Conservation (phyloP, 2,888 invertebrate species). For the Agriopis leucophaearia region DNA sequence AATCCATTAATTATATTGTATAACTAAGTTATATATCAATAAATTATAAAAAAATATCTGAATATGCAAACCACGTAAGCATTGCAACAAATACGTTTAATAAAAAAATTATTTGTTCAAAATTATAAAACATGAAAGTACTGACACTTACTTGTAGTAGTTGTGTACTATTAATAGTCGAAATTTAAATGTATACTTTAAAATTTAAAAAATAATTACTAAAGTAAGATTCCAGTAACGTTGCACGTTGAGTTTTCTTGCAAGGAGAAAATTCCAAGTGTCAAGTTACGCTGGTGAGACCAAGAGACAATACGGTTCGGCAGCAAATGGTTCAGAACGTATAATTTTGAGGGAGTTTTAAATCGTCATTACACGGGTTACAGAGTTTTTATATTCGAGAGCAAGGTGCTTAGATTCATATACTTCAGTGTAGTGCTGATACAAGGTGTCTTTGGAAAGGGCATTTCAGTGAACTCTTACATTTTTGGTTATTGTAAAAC, state of each 20-base stretch:
- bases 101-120: too few relatives aligned
- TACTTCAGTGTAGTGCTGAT: slow-evolving; percentile 60
- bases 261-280: slow-evolving; percentile 26
- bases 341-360: slow-evolving; percentile 75
- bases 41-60: too few relatives aligned
- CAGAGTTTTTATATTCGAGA: slow-evolving; percentile 74
- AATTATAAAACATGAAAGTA: too few relatives aligned
- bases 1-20: too few relatives aligned
- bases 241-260: neutral
- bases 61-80: too few relatives aligned
- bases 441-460: slow-evolving; percentile 52
- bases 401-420: slow-evolving; percentile 73
- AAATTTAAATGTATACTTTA: neutral
- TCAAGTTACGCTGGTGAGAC: slow-evolving; percentile 56
- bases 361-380: slow-evolving; percentile 82
- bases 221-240: neutral
- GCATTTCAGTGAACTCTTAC: neutral
- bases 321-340: slow-evolving; percentile 77
- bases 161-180: too few relatives aligned
- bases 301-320: slow-evolving; percentile 68
- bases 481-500: neutral
- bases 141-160: too few relatives aligned
- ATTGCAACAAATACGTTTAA: too few relatives aligned
- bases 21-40: too few relatives aligned
- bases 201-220: neutral